These are phyloP conservation scores for Eonycteris spelaea DNA, from an alignment of 2,113 vertebrate species.

Conservation along the genomic window DNA sequence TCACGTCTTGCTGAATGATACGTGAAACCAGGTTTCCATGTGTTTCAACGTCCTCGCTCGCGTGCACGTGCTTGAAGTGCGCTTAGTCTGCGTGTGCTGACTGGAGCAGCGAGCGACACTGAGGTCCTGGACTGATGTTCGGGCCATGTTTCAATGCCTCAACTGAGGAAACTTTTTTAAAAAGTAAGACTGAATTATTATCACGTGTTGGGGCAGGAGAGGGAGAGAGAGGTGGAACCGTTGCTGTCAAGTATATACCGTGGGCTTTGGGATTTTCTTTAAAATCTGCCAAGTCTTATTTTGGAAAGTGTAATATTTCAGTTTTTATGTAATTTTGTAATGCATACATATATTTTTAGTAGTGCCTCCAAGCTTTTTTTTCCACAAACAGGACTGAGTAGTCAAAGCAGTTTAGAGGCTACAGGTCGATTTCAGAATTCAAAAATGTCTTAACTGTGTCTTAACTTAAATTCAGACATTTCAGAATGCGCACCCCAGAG, in stretches of 20 bases:
- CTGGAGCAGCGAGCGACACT: too few relatives aligned
- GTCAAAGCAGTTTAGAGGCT: not conserved
- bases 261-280: not conserved
- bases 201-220: too few relatives aligned
- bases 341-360: not conserved
- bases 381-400: not conserved
- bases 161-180: too few relatives aligned
- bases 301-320: not conserved
- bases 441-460: too few relatives aligned
- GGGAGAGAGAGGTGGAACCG: too few relatives aligned
- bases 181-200: too few relatives aligned
- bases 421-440: too few relatives aligned
- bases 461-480: too few relatives aligned
- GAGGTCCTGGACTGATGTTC: not conserved
- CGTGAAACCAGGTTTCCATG: not conserved
- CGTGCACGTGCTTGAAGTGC: too few relatives aligned
- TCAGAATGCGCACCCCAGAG: not conserved
- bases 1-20: not conserved
- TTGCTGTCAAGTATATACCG: too few relatives aligned
- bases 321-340: not conserved
- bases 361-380: not conserved
- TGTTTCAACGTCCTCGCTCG: not conserved
- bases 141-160: too few relatives aligned
- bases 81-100: not conserved
- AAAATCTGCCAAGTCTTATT: not conserved